phyloP scores from a whole-genome alignment of 2,113 vertebrate genomes.

The Plecturocebus donacophilus region DNA sequence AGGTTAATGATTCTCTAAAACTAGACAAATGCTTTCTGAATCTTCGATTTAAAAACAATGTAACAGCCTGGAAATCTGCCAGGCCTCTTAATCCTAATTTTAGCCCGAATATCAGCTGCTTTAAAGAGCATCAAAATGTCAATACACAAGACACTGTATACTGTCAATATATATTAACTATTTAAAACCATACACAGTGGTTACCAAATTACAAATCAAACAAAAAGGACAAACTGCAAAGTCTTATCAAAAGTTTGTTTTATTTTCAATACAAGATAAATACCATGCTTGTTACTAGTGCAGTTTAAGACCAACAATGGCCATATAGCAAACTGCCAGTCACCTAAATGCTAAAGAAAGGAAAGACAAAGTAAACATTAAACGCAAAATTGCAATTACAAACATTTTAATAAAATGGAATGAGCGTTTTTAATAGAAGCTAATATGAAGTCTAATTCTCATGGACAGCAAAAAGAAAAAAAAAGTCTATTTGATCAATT shows the following conservation, averaged over 20 bases:
- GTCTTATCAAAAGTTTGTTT: conserved; percentile 83
- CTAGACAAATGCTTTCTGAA: not conserved
- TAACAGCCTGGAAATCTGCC: not conserved
- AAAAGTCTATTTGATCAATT: conserved; percentile 75
- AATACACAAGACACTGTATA: not conserved
- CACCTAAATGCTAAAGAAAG: conserved; percentile 87
- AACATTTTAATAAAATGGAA: conserved; percentile 81
- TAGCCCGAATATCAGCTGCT: not conserved
- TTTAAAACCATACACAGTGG: conserved; percentile 5
- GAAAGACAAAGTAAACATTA: conserved; percentile 83
- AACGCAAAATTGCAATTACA: conserved; percentile 83
- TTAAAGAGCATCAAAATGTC: not conserved
- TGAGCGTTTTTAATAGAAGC: conserved; percentile 70
- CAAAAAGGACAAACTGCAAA: conserved; percentile 70
- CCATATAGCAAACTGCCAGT: conserved; percentile 88
- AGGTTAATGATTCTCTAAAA: not conserved
- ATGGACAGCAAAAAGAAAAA: conserved; percentile 78
- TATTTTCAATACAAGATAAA: conserved; percentile 89
- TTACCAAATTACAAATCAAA: conserved; percentile 49
- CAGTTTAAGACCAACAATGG: conserved; percentile 88
- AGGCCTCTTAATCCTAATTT: conserved; percentile 19
- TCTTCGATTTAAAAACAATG: not conserved
- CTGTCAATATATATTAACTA: not conserved
- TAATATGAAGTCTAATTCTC: conserved; percentile 76
- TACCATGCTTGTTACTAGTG: conserved; percentile 83